Conservation (phyloP, 2,888 invertebrate species). For the Lypha dubia region DNA sequence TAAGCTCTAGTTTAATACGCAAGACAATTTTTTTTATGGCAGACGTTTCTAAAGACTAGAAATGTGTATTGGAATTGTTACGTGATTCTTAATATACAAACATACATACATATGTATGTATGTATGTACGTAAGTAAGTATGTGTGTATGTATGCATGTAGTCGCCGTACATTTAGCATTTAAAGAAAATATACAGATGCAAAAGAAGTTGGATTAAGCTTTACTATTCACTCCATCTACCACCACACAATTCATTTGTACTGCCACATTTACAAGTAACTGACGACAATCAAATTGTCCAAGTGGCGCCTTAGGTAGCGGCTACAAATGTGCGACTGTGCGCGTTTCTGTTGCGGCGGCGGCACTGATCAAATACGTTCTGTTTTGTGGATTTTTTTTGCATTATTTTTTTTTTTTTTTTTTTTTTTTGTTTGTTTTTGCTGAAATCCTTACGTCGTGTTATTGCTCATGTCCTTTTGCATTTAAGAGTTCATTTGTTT, state of each 20-base stretch:
- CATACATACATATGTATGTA: too few species aligned
- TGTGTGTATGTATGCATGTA: neutral
- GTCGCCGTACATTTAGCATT: neutral
- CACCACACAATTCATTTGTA: constrained; percentile 70
- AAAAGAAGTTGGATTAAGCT: constrained; percentile 51
- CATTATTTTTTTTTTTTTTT: neutral
- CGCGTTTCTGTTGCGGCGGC: constrained; percentile 70
- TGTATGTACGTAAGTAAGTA: too few species aligned
- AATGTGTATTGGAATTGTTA: constrained; percentile 3
- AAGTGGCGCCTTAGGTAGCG: constrained; percentile 70
- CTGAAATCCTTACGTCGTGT: constrained; percentile 75
- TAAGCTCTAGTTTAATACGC: constrained; percentile 48
- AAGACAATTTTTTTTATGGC: constrained; percentile 25
- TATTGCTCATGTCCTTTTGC: constrained; percentile 75
- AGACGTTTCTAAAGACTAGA: neutral
- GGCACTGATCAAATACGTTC: constrained; percentile 70
- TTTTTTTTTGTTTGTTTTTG: constrained; percentile 49
- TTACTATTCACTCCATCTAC: constrained; percentile 47
- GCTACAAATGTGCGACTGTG: constrained; percentile 72
- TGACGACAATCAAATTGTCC: constrained; percentile 73
- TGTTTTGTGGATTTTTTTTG: constrained; percentile 30
- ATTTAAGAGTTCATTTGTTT: constrained; percentile 72
- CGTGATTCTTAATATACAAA: neutral
- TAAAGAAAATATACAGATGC: constrained; percentile 19
- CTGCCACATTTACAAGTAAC: constrained; percentile 72